Conservation (phyloP, 2,797 vertebrate genomes). For the Phalloptychus januarius region DNA sequence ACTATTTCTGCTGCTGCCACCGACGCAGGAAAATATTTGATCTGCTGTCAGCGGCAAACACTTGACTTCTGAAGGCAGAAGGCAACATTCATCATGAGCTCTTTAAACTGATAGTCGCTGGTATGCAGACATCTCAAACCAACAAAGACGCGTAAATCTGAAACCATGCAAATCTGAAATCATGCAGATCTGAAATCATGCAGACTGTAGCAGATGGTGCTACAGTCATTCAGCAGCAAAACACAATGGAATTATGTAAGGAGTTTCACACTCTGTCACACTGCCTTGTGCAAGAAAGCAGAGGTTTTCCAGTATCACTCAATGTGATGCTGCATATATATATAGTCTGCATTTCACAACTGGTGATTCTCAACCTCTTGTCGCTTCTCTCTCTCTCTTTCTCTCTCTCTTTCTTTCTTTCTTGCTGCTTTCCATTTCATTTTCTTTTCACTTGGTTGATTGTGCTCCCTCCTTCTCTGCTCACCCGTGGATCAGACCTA, state of each 20-base stretch:
- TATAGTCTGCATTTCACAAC: constrained; percentile 51
- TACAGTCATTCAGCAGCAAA: neutral
- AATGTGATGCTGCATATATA: neutral
- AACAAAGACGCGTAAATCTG: neutral
- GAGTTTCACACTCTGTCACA: neutral
- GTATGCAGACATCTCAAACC: neutral
- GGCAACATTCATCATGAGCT: neutral
- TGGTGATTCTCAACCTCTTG: constrained; percentile 19
- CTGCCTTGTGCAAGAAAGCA: neutral
- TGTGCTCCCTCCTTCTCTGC: neutral
- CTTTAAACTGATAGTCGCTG: neutral
- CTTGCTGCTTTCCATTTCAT: neutral
- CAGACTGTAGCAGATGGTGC: neutral
- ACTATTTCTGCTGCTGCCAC: neutral
- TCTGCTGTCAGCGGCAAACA: neutral
- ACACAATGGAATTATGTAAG: neutral
- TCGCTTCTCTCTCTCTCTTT: neutral
- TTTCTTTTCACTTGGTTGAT: constrained; percentile 5
- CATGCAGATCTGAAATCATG: too few relatives aligned
- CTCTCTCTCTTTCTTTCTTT: neutral
- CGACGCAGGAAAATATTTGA: neutral
- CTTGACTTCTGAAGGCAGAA: neutral
- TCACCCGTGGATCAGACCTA: neutral
- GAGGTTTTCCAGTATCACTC: neutral
- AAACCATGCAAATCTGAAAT: neutral